A percentile compares a stretch with the other conserved stretches of the same genome.
Evolutionary conservation across 1,140 invertebrate species (phyloP).

Genomic region (Drosophila pallidifrons): DNA sequence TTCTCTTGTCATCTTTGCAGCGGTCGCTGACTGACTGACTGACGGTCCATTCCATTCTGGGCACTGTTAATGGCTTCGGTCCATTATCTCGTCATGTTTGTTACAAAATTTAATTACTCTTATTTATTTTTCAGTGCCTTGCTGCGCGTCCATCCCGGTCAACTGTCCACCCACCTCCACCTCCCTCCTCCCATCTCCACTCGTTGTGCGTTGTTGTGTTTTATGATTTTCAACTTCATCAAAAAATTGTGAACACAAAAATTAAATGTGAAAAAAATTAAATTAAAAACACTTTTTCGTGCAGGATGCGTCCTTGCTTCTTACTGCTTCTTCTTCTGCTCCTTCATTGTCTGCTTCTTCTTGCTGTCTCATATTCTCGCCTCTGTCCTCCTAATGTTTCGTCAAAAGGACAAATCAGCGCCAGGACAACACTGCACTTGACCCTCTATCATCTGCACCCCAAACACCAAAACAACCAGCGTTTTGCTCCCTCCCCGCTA

Average conservation of each 20-base stretch:
- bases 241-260: slow-evolving; percentile 74
- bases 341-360: background rate
- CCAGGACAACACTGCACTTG: slow-evolving; percentile 29
- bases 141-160: slow-evolving; percentile 9
- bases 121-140: slow-evolving; percentile 80
- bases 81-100: slow-evolving; percentile 85
- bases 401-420: slow-evolving; percentile 58
- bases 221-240: slow-evolving; percentile 78
- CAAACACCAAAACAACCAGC: background rate
- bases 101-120: slow-evolving; percentile 85
- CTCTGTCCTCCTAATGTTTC: slow-evolving; percentile 57
- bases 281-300: slow-evolving; percentile 81
- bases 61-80: slow-evolving; percentile 82
- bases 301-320: slow-evolving; percentile 49
- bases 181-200: background rate
- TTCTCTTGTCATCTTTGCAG: slow-evolving; percentile 68
- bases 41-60: slow-evolving; percentile 18
- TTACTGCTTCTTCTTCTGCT: slow-evolving; percentile 13
- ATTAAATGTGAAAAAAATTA: slow-evolving; percentile 79
- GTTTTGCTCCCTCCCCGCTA: background rate
- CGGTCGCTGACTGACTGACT: slow-evolving; percentile 47
- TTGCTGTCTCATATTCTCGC: slow-evolving; percentile 39
- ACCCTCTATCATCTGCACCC: slow-evolving; percentile 9
- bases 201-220: slow-evolving; percentile 46
- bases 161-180: slow-evolving; percentile 9